Conservation (phyloP, 2,797 vertebrate genomes). For the Typhlichthys subterraneus region DNA sequence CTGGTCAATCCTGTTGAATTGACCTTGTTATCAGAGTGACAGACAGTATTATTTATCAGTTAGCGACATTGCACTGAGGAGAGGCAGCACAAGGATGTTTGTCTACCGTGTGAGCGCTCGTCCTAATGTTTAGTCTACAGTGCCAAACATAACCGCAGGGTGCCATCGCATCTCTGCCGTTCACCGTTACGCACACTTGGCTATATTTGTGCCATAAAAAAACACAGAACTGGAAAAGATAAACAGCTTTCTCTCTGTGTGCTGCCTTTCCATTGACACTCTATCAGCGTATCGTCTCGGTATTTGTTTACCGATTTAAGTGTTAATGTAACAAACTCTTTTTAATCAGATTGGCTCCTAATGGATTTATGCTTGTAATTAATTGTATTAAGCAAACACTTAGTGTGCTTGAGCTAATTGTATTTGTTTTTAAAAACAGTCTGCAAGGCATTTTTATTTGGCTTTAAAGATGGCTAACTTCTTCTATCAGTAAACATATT, state of each 20-base stretch:
- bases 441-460: constrained; percentile 35
- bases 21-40: constrained; percentile 73
- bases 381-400: too few relatives aligned
- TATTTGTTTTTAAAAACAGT: neutral
- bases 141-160: constrained; percentile 39
- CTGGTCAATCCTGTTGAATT: constrained; percentile 66
- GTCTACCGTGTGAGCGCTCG: constrained; percentile 50
- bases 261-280: too few relatives aligned
- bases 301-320: too few relatives aligned
- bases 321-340: too few relatives aligned
- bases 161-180: constrained; percentile 36
- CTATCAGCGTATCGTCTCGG: too few relatives aligned
- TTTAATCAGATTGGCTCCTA: neutral
- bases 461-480: constrained; percentile 6
- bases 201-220: constrained; percentile 30
- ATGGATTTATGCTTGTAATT: too few relatives aligned
- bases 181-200: constrained; percentile 19
- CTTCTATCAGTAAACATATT: constrained; percentile 2
- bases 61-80: constrained; percentile 58
- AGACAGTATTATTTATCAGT: constrained; percentile 70
- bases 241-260: neutral
- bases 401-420: too few relatives aligned
- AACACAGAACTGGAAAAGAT: neutral
- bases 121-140: constrained; percentile 29
- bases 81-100: constrained; percentile 39